These are phyloP conservation scores for Euzetes globulus DNA, from an alignment of 2,888 invertebrate genomes.

Conservation along the genomic window DNA sequence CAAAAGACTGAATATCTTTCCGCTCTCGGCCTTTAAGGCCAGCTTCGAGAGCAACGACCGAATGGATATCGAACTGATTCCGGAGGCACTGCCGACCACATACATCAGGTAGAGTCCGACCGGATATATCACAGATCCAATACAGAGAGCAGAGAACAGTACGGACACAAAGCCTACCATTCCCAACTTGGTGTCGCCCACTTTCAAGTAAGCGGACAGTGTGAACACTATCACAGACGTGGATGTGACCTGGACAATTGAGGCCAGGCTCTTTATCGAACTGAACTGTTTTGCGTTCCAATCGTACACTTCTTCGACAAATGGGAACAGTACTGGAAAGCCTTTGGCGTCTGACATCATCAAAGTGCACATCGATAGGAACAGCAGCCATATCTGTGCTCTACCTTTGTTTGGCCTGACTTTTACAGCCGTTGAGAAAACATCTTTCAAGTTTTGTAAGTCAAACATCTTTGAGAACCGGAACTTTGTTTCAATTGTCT, in stretches of 20 bases:
- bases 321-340: conserved; percentile 15
- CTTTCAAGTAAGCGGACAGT: not conserved
- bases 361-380: not conserved
- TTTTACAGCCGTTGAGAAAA: not conserved
- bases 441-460: not conserved
- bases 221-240: not conserved
- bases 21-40: not conserved
- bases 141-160: not conserved
- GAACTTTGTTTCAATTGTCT: not conserved
- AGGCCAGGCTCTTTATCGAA: not conserved
- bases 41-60: not conserved
- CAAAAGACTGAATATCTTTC: not conserved
- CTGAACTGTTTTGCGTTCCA: conserved; percentile 8
- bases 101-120: conserved; percentile 6
- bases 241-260: not conserved
- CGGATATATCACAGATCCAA: not conserved
- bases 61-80: not conserved
- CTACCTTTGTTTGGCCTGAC: conserved; percentile 11
- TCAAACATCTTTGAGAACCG: conserved; percentile 1
- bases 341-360: not conserved
- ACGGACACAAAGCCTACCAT: too few relatives aligned
- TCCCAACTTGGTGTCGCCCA: too few relatives aligned
- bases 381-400: conserved; percentile 1
- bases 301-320: conserved; percentile 1
- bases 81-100: not conserved